Evolutionary conservation across 1,140 invertebrate genomes (phyloP).

Genomic region (Belonocnema kinseyi): DNA sequence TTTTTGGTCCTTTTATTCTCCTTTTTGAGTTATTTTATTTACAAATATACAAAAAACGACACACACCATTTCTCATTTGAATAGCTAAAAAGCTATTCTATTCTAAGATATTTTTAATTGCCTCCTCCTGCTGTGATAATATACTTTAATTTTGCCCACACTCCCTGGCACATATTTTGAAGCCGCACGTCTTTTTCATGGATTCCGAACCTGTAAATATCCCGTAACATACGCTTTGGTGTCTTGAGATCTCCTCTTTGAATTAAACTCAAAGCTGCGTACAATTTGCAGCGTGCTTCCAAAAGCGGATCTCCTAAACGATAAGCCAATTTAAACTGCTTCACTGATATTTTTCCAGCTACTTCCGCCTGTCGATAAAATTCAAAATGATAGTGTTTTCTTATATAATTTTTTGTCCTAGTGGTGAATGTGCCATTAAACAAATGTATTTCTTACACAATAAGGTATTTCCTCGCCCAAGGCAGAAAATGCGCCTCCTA

Average conservation of each 20-base stretch:
- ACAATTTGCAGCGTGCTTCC: conserved; percentile 88
- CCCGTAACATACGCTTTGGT: conserved; percentile 81
- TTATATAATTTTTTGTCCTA: neutral
- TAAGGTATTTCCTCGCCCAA: conserved; percentile 89
- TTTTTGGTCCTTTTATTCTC: neutral
- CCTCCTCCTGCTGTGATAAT: conserved; percentile 66
- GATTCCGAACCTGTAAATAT: conserved; percentile 79
- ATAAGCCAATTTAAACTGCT: conserved; percentile 88
- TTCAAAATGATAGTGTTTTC: conserved; percentile 44
- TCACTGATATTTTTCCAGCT: conserved; percentile 90
- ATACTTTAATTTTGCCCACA: conserved; percentile 88
- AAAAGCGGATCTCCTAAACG: conserved; percentile 87
- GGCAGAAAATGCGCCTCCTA: conserved; percentile 95
- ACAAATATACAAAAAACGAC: conserved; percentile 38
- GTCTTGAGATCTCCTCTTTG: conserved; percentile 83
- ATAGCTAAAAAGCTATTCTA: neutral
- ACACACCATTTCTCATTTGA: neutral
- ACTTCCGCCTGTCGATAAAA: conserved; percentile 82
- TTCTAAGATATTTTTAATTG: neutral
- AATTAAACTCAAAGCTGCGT: conserved; percentile 90
- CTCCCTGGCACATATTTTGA: conserved; percentile 87
- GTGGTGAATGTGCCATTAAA: conserved; percentile 22
- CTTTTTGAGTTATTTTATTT: conserved; percentile 39
- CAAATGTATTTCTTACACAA: conserved; percentile 81
- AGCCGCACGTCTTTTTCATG: conserved; percentile 78